These are phyloP conservation scores for Lapara coniferarum DNA, from an alignment of 2,888 invertebrate species.

Conservation along the genomic window DNA sequence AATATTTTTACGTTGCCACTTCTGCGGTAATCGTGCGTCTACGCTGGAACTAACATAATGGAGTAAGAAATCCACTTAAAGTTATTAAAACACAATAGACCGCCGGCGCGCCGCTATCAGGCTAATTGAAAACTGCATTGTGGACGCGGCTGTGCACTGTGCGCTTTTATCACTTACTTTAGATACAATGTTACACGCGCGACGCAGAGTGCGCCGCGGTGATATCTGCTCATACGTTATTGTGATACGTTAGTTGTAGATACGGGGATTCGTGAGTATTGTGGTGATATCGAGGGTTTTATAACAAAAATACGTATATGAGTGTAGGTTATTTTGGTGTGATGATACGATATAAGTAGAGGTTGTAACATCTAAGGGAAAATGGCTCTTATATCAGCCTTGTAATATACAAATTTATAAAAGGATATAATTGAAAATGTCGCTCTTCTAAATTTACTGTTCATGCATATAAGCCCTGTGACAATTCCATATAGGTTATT, in stretches of 20 bases:
- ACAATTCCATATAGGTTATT: too few species aligned
- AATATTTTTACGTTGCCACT: slow-evolving; percentile 2
- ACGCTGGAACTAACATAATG: slow-evolving; percentile 48
- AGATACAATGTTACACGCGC: slow-evolving; percentile 30
- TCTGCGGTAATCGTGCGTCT: slow-evolving; percentile 31
- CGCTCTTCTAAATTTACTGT: too few species aligned
- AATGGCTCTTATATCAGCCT: too few species aligned
- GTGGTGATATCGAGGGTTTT: too few species aligned
- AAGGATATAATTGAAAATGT: too few species aligned
- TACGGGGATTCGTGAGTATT: neutral
- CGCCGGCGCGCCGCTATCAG: slow-evolving; percentile 56
- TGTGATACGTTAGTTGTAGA: neutral
- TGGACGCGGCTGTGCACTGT: slow-evolving; percentile 41
- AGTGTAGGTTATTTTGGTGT: too few species aligned
- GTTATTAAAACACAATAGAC: slow-evolving; percentile 74
- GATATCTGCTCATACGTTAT: slow-evolving; percentile 16
- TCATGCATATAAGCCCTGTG: too few species aligned
- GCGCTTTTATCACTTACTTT: slow-evolving; percentile 37
- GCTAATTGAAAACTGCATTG: slow-evolving; percentile 74
- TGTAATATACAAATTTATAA: too few species aligned
- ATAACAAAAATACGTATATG: too few species aligned
- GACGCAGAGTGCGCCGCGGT: slow-evolving; percentile 13
- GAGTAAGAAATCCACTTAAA: slow-evolving; percentile 69
- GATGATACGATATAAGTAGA: too few species aligned
- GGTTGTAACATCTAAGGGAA: too few species aligned